Evolutionary conservation across 2,797 vertebrate species (phyloP), one percentile per base, ranked within the genome.

Genomic region (Sebastes hopkinsi): DNA sequence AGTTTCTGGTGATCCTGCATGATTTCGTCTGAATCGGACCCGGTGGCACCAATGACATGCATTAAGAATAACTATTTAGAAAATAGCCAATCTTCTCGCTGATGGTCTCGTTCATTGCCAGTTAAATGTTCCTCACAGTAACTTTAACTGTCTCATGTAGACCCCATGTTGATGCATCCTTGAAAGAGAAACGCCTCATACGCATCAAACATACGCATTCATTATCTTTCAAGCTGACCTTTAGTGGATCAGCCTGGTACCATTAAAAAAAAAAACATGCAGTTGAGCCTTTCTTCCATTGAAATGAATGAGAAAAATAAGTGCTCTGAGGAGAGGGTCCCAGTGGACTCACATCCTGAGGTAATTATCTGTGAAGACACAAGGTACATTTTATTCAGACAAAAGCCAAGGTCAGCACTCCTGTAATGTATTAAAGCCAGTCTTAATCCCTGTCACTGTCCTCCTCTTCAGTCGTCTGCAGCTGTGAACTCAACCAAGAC

Each of bases 391-490:
- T 88, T 82, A 88, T 81, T 80, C 62, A 83, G 71, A 81, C 83
- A 82, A 86, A 88, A 84, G 80, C 73, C 84, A 90, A 87, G 83
- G 88, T 89, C 84, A 87, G 75, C 73, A 75, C 38, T 32, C 55
- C 56, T 76, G 81, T 80, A 77, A 82, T 62, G 72, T 78, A 75
- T 88, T 71, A 85, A 84, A 87, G 87, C 77, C 67, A 69, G 58
- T 62, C 58, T 61, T 78, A 77, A 88, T 85, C 68, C 62, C 70
- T 64, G 75, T 69, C 78, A 85, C 50, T 82, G 83, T 87, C 69
- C 62, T 75, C 42, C 42, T 72, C 46, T 56, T 42, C 69, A 46
- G 56, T 68, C 30, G 64, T 73, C 74, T 75, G 61, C 23, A 42
- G 74, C 75, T 56, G n/a, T 61, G 79, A 79, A 79, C 72, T 65